A percentile compares a stretch with the other conserved stretches of the same genome.
Evolutionary conservation across 2,113 vertebrate genomes (phyloP).

Genomic region (Phylloscopus trochiloides): DNA sequence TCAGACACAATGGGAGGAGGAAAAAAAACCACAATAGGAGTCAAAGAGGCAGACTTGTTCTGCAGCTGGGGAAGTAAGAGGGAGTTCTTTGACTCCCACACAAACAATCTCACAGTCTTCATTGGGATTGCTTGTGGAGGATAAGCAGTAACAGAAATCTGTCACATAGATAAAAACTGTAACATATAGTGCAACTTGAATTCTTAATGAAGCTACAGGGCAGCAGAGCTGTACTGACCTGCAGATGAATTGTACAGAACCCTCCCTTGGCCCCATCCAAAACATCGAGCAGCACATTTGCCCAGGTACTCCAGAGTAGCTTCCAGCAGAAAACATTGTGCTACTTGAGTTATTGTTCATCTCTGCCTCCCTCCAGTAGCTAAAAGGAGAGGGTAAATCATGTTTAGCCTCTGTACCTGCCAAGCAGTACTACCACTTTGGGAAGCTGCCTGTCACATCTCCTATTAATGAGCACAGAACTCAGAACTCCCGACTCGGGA

Average conservation of each 20-base stretch:
- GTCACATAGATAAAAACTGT: not conserved
- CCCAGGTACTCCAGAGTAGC: not conserved
- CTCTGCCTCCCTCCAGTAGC: not conserved
- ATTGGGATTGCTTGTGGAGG: not conserved
- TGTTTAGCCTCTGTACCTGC: not conserved
- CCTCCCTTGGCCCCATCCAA: not conserved
- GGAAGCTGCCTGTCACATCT: not conserved
- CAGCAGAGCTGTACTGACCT: not conserved
- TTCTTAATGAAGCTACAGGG: not conserved
- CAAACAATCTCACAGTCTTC: not conserved
- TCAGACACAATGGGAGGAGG: rapidly evolving
- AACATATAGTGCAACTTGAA: not conserved
- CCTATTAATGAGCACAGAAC: not conserved
- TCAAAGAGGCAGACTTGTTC: not conserved
- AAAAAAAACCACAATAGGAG: rapidly evolving
- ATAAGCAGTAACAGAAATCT: not conserved
- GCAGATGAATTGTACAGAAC: not conserved
- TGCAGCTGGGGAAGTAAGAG: not conserved
- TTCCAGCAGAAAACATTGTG: not conserved
- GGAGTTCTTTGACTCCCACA: not conserved
- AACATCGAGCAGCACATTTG: not conserved
- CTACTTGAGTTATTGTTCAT: not conserved
- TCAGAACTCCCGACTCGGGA: not conserved
- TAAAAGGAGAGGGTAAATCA: not conserved
- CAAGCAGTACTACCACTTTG: not conserved